Evolutionary conservation across 35 echinoderm and acorn worm genomes (phyloP), one percentile per base, ranked within the genome.

Genomic region (Ophioderma brevispina): DNA sequence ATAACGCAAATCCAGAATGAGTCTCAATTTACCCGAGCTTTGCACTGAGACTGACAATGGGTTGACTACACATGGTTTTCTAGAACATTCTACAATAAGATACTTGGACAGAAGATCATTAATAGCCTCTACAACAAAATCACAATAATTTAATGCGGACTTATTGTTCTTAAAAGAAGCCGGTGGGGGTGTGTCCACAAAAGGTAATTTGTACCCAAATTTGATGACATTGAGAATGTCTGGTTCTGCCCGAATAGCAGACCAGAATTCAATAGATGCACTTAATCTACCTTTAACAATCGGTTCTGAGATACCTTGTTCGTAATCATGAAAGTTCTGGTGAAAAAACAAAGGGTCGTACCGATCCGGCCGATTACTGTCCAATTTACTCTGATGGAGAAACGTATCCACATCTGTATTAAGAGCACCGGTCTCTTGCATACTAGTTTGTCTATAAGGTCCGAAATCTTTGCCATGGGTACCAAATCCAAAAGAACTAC

Each of bases 1-100:
- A 85, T 77, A 79, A 36, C 82, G 75, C n/a, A 92, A 36, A 78
- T 78, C 82, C 13, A 92, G 70, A 85, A 92, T 85, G 35, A 79
- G 59, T 36, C 81, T 92, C 39, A 87, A 76, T 84, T 92, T 79
- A 31, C 82, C 82, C 23, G 56, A 78, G 36, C 40, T 84, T 39
- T 91, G 80, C 37, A 76, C 40, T 77, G 32, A 40, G 41, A 76
- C 63, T 0, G 63, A 38, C n/a, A 91, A 52, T 15, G 89, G 89
- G 36, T 91, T 91, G 0, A 91, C 33, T 0, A 91, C 81, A 1
- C 38, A 76, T 0, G 82, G 59, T 25, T 13, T 70, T 2, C n/a
- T 30, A 25, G 15, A 18, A 77, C 3, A 15, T 40, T 84, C 81
- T 0, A 49, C 39, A 19, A 91, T 59, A n/a, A 55, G 64, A 43